A percentile compares a stretch with the other conserved stretches of the same genome.
Conservation (phyloP, 2,113 vertebrate species). For the Heterocephalus glaber region DNA sequence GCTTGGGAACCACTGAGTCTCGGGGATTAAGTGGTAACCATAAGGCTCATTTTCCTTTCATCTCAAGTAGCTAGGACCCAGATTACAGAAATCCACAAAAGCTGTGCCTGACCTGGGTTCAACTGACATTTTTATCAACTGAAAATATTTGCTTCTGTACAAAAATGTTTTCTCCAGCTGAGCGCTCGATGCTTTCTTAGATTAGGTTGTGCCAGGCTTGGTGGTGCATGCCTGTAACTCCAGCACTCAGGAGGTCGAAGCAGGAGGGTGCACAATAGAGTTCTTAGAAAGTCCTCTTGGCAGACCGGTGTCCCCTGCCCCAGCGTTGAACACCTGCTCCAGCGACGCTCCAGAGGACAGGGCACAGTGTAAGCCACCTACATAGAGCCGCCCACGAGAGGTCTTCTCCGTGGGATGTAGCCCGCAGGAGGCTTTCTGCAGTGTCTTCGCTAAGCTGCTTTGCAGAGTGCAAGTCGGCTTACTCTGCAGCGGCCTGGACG, state of each 20-base stretch:
- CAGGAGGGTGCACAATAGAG: neutral
- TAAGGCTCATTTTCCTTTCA: neutral
- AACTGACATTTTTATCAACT: neutral
- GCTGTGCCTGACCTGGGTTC: neutral
- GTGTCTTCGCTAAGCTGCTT: conserved; percentile 24
- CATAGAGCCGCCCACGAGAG: neutral
- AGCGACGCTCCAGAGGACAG: neutral
- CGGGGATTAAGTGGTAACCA: neutral
- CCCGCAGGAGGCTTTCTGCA: neutral
- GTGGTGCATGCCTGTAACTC: neutral
- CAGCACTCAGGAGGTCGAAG: neutral
- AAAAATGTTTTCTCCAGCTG: neutral
- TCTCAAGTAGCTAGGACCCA: neutral
- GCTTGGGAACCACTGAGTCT: neutral
- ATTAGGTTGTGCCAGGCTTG: neutral
- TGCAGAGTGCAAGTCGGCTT: conserved; percentile 6
- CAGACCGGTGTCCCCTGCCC: neutral
- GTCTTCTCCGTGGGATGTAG: neutral
- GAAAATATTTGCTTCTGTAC: conserved; percentile 29
- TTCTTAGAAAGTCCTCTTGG: conserved; percentile 9
- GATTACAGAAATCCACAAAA: neutral
- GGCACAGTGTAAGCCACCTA: neutral
- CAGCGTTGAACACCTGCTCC: neutral
- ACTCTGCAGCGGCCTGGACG: neutral
- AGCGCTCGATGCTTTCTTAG: neutral